Base-by-base conservation (phyloP, 1,140 invertebrate species). In the Thereuonema tuberculata region DNA sequence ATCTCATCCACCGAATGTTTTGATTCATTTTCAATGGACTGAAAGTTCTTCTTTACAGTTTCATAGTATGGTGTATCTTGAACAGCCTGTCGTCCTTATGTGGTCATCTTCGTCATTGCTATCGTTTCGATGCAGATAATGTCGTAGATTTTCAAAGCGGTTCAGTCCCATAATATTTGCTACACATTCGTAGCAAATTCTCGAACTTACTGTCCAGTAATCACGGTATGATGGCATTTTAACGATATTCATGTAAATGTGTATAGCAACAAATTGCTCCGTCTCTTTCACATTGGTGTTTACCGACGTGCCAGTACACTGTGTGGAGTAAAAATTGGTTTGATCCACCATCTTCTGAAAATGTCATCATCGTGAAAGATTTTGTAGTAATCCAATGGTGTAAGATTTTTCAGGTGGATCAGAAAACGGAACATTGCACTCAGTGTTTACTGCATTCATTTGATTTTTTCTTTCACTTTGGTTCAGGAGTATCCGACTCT, bases 1-100 rank as follows among this genome's bases (percentile, higher is more conserved):
- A 69, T 69, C 64, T 76, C 71, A 65, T 76, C 48, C 21, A 50
- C 21, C 5, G 48, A 9, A 5, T 50, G 48, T 9, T 50, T 9
- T 20, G 9, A 9, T 21, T 50, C 48, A 14, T 9, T 9, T 50
- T 50, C 48, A 14, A 50, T 50, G 5, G 9, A 9, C 9, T 14
- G 48, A 50, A 50, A 50, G 9, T 50, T 50, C 48, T 50, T 50
- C 21, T 21, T 50, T 5, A 50, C 21, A 14, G 9, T 20, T 5
- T 50, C 48, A 14, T 14, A 9, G 21, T 14, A 50, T 21, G 48
- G 48, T 20, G 9, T 50, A 50, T 50, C 21, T 50, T 50, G 21
- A 50, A 50, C 21, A 50, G 21, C 21, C 21, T 50, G 9, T 50
- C 48, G 21, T 50, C 9, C 48, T 50, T 50, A 50, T 50, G 5